Percentiles rank a stretch among this genome's conserved stretches.
phyloP scores from a whole-genome alignment of 2,888 invertebrate species.

The Zaprionus lineosus region DNA sequence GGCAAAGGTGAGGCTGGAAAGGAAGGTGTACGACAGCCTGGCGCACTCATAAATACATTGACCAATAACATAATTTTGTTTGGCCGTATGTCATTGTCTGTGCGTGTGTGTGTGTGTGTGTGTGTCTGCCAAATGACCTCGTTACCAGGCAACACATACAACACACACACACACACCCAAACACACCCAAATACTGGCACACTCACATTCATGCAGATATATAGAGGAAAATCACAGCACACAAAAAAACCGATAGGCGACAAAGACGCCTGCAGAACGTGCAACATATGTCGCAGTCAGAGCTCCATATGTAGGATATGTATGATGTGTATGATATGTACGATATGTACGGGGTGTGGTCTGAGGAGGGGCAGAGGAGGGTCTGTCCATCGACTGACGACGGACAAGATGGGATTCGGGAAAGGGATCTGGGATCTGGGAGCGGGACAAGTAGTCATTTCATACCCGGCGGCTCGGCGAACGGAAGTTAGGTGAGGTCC shows the following conservation, averaged over 20 bases:
- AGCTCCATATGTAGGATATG: no score
- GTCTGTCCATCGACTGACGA: no score
- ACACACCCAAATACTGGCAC: constrained; percentile 1
- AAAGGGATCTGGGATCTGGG: no score
- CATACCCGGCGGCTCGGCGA: not conserved
- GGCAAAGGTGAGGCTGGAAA: not conserved
- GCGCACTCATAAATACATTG: constrained; percentile 69
- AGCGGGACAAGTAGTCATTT: constrained; percentile 1
- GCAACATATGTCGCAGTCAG: constrained; percentile 57
- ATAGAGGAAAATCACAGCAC: constrained; percentile 49
- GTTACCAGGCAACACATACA: constrained; percentile 45
- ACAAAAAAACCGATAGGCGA: constrained; percentile 43
- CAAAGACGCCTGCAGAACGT: constrained; percentile 54
- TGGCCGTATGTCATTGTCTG: constrained; percentile 23
- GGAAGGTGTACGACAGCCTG: constrained; percentile 13
- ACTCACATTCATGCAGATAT: not conserved
- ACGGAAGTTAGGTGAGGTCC: constrained; percentile 34
- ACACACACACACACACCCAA: constrained; percentile 24
- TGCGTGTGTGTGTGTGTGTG: constrained; percentile 25
- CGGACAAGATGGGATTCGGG: no score
- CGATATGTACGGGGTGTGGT: no score
- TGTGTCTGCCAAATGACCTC: constrained; percentile 56
- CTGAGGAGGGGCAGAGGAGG: not conserved
- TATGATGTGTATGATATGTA: no score
- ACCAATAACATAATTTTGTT: constrained; percentile 72